phyloP scores from a whole-genome alignment of 64 coral and sea anemone genomes.

The Montipora sp. region DNA sequence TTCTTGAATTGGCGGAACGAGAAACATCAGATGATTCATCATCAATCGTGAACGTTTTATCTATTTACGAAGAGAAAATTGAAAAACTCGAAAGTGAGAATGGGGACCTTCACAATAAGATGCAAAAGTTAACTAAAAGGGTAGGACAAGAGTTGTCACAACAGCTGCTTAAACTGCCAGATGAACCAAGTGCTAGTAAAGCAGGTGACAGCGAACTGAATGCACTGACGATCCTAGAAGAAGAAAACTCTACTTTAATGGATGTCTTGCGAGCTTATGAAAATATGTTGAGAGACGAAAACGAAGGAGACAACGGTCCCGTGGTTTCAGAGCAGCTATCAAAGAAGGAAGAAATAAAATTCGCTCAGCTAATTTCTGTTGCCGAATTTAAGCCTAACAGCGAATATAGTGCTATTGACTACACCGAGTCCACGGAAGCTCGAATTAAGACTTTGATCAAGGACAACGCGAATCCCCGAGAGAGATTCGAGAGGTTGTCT shows the following conservation, averaged over 20 bases:
- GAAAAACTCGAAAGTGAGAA: slow-evolving; percentile 46
- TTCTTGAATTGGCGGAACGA: slow-evolving; percentile 17
- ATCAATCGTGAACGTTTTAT: slow-evolving; percentile 15
- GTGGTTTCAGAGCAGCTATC: not conserved
- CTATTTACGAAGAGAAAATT: slow-evolving; percentile 70
- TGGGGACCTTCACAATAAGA: slow-evolving; percentile 48
- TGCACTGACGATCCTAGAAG: not conserved
- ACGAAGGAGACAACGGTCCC: not conserved
- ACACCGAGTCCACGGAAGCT: not conserved
- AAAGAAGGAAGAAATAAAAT: slow-evolving; percentile 18
- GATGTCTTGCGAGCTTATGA: slow-evolving; percentile 29
- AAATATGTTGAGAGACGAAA: not conserved
- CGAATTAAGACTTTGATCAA: not conserved
- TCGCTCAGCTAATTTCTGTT: not conserved
- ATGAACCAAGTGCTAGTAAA: not conserved
- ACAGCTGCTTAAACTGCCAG: slow-evolving; percentile 40
- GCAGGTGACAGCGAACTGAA: not conserved
- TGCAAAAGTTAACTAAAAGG: slow-evolving; percentile 57
- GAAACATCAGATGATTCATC: slow-evolving; percentile 38
- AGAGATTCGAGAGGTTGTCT: not conserved
- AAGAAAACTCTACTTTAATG: not conserved
- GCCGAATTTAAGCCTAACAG: not conserved
- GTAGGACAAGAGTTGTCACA: slow-evolving; percentile 66
- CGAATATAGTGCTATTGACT: not conserved
- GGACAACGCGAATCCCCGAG: not conserved